Evolutionary conservation across 1,140 invertebrate species (phyloP).

Genomic region (Heliconius hermathena): DNA sequence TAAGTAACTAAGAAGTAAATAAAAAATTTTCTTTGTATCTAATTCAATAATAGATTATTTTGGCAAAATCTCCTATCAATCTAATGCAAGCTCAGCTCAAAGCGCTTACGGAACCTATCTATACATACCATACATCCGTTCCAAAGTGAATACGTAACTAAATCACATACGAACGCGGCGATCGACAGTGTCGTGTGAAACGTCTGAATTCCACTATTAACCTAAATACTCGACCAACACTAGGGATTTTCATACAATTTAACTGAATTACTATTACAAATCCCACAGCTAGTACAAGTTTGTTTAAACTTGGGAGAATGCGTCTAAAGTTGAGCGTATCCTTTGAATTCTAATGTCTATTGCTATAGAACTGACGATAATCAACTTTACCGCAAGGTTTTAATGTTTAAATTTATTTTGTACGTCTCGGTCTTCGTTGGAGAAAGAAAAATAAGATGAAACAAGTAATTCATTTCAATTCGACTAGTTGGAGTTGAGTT

Average conservation of each 20-base stretch:
- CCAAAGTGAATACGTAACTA: slow-evolving; percentile 5
- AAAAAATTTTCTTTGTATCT: too few species aligned
- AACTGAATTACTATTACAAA: slow-evolving; percentile 39
- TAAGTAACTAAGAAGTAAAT: too few species aligned
- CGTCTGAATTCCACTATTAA: slow-evolving; percentile 33
- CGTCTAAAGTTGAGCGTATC: slow-evolving; percentile 29
- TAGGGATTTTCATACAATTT: slow-evolving; percentile 37
- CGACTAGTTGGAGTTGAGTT: neutral
- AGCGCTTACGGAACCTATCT: neutral
- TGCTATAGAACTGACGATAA: slow-evolving; percentile 21
- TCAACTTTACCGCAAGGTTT: slow-evolving; percentile 24
- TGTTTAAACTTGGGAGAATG: slow-evolving; percentile 37
- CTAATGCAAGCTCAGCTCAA: neutral
- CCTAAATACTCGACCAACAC: slow-evolving; percentile 33
- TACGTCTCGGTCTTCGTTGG: slow-evolving; percentile 17
- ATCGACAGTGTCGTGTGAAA: slow-evolving; percentile 27
- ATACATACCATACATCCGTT: neutral
- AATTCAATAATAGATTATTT: too few species aligned
- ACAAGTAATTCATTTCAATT: slow-evolving; percentile 12
- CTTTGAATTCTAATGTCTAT: slow-evolving; percentile 38
- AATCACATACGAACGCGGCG: slow-evolving; percentile 11
- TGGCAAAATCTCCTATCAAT: neutral
- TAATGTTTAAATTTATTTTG: slow-evolving; percentile 32
- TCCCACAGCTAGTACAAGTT: slow-evolving; percentile 35
- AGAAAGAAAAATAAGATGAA: slow-evolving; percentile 31